Evolutionary conservation across 2,888 invertebrate genomes (phyloP).

Genomic region (Erpobdella octoculata): DNA sequence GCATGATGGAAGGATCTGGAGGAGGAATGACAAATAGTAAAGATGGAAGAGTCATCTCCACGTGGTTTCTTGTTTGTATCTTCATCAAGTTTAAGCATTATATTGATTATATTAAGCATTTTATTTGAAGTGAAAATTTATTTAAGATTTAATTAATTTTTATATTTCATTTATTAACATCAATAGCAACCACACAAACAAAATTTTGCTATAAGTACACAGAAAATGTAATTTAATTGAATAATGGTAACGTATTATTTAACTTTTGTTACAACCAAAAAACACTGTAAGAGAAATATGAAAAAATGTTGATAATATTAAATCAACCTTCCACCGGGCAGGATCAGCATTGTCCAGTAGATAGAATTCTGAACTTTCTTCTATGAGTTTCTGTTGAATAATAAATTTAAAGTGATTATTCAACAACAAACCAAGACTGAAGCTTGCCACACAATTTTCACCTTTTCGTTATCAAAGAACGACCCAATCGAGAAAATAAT

Average conservation of each 20-base stretch:
- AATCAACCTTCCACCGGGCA: background rate
- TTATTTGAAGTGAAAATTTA: no score
- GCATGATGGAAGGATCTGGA: slow-evolving; percentile 15
- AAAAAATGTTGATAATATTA: no score
- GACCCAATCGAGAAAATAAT: background rate
- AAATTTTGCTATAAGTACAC: no score
- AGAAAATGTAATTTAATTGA: no score
- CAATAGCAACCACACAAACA: no score
- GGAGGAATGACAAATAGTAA: background rate
- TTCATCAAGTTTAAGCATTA: background rate
- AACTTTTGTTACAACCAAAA: no score
- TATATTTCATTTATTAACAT: no score
- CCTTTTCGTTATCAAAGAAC: background rate
- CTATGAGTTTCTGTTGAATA: background rate
- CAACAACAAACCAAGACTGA: background rate
- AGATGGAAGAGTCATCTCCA: background rate
- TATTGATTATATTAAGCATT: background rate
- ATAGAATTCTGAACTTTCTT: background rate
- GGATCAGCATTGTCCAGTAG: background rate
- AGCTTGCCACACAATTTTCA: no score
- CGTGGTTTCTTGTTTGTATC: background rate
- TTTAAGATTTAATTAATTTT: no score
- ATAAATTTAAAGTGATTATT: slow-evolving; percentile 3
- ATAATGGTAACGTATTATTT: no score
- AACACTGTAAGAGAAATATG: no score